Evolutionary conservation across 2,888 invertebrate genomes (phyloP).

Genomic region (Nephrotoma guestfalica): DNA sequence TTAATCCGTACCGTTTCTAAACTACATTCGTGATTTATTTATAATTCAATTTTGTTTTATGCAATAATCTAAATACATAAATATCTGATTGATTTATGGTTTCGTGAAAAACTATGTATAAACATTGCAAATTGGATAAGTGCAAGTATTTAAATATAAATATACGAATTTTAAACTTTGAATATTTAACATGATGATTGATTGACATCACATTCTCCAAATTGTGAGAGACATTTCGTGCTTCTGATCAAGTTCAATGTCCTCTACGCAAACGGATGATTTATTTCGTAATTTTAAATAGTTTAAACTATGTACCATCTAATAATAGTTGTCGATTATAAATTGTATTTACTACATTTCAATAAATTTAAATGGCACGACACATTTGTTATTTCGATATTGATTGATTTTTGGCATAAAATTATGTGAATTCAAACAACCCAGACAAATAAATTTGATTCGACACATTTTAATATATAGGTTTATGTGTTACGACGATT

Average conservation of each 20-base stretch:
- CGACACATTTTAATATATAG: background rate
- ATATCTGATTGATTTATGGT: background rate
- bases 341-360: background rate
- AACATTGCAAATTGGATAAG: no score
- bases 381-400: background rate
- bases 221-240: background rate
- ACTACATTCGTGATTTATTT: background rate
- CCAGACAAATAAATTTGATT: background rate
- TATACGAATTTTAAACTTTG: background rate
- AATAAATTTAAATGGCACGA: background rate
- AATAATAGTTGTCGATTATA: background rate
- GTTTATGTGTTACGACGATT: background rate
- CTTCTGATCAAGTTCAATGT: background rate
- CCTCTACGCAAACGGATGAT: background rate
- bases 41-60: background rate
- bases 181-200: background rate
- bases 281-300: background rate
- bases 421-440: background rate
- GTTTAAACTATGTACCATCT: background rate
- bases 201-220: background rate
- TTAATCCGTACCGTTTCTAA: background rate
- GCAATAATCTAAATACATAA: background rate
- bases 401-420: background rate
- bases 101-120: background rate
- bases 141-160: background rate